Conservation (phyloP, 2,113 vertebrate species). For the Meleagris gallopavo region DNA sequence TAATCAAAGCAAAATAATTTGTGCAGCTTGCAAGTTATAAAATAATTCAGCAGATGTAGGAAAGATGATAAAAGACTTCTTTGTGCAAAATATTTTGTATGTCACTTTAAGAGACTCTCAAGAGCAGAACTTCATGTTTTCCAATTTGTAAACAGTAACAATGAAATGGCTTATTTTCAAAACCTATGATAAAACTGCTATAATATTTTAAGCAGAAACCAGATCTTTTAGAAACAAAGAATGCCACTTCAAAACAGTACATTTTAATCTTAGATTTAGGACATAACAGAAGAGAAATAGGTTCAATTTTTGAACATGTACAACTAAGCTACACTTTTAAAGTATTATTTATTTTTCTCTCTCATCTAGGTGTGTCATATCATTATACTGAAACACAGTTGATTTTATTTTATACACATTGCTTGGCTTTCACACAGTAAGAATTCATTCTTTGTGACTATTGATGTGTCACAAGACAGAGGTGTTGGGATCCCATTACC, state of each 20-base stretch:
- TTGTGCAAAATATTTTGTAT: not conserved
- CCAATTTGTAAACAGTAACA: too few relatives aligned
- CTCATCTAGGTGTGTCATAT: not conserved
- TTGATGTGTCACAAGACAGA: not conserved
- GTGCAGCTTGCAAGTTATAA: not conserved
- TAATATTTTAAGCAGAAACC: not conserved
- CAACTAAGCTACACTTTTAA: not conserved
- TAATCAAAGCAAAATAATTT: constrained; percentile 53
- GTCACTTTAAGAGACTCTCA: not conserved
- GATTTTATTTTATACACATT: not conserved
- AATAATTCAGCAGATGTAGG: not conserved
- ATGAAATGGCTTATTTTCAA: too few relatives aligned
- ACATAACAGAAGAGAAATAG: not conserved
- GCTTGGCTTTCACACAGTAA: not conserved
- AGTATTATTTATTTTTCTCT: not conserved
- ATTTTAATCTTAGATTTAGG: not conserved
- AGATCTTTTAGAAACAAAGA: not conserved
- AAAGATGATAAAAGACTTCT: constrained; percentile 29
- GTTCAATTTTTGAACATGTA: not conserved
- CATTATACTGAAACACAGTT: not conserved
- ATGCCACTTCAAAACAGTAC: not conserved
- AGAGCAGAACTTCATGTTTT: not conserved
- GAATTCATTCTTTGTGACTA: not conserved
- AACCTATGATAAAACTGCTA: not conserved
- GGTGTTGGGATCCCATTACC: not conserved